These are phyloP conservation scores for Melanostoma scalare DNA, from an alignment of 2,888 invertebrate species.

Conservation along the genomic window DNA sequence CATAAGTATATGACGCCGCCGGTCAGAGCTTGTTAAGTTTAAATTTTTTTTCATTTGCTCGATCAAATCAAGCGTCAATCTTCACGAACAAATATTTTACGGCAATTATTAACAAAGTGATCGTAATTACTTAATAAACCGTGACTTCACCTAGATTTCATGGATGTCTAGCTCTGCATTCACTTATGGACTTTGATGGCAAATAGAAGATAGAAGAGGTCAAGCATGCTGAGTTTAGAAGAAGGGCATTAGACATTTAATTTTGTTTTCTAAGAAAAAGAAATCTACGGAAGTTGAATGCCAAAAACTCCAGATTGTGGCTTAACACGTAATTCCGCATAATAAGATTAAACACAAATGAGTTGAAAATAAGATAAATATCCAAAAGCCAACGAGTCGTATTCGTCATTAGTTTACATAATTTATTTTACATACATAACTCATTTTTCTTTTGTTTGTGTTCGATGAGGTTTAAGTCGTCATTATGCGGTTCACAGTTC, in stretches of 20 bases:
- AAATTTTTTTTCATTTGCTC: conserved; percentile 14
- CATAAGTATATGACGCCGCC: conserved; percentile 30
- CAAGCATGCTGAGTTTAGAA: conserved; percentile 15
- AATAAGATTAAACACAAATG: conserved; percentile 50
- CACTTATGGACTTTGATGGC: conserved; percentile 19
- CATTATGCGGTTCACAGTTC: conserved; percentile 58
- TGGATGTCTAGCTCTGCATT: conserved; percentile 27
- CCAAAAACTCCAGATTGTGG: conserved; percentile 14
- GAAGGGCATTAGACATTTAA: conserved; percentile 15
- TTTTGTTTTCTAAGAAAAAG: neutral
- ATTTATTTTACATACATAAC: conserved; percentile 48
- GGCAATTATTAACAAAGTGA: conserved; percentile 41
- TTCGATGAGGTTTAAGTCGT: conserved; percentile 28
- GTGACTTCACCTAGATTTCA: conserved; percentile 50
- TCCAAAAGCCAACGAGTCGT: conserved; percentile 18
- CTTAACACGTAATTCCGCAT: conserved; percentile 48
- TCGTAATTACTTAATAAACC: conserved; percentile 66
- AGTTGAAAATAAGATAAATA: conserved; percentile 36
- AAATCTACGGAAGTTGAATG: conserved; percentile 38
- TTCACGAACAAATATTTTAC: conserved; percentile 53
- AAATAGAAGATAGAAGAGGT: conserved; percentile 25
- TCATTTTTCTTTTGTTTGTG: conserved; percentile 33
- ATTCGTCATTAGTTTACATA: conserved; percentile 61
- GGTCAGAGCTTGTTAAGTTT: conserved; percentile 31
- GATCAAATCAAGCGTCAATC: conserved; percentile 54